Evolutionary conservation across 2,113 vertebrate species (phyloP).

Genomic region (Merops nubicus): DNA sequence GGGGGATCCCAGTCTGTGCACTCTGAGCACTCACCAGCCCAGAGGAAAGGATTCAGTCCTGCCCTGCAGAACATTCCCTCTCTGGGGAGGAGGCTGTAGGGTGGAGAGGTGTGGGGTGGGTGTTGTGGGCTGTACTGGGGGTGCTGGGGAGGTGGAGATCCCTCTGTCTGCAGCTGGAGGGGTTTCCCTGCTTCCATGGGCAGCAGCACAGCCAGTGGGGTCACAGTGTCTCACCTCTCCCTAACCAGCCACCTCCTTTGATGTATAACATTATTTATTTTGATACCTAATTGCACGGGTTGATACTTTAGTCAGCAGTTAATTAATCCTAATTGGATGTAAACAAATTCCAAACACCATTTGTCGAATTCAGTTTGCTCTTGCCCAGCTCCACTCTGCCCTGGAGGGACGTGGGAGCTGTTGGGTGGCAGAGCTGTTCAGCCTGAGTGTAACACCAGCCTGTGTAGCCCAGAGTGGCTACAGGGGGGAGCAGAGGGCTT

Average conservation of each 20-base stretch:
- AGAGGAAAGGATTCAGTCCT: background rate
- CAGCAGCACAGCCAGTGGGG: background rate
- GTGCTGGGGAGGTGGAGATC: too few species aligned
- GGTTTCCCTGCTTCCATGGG: background rate
- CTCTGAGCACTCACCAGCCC: background rate
- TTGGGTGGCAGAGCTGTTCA: background rate
- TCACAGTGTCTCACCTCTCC: background rate
- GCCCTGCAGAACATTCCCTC: background rate
- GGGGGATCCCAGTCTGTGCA: too few species aligned
- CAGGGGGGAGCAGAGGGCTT: rapidly evolving
- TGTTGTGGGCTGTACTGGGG: background rate
- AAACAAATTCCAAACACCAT: slow-evolving; percentile 51
- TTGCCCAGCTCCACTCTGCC: background rate
- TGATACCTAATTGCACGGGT: slow-evolving; percentile 44
- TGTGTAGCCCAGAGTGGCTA: rapidly evolving
- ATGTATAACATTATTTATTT: slow-evolving; percentile 4
- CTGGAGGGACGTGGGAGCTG: background rate
- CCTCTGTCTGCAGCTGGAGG: rapidly evolving
- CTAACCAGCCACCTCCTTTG: background rate
- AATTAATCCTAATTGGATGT: slow-evolving; percentile 64
- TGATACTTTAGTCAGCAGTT: slow-evolving; percentile 24
- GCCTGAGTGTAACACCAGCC: background rate
- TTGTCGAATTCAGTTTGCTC: slow-evolving; percentile 36
- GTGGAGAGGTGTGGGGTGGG: background rate
- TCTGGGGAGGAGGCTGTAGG: background rate